Base-by-base conservation (phyloP, 2,888 invertebrate genomes). In the Polylopha cassiicola region DNA sequence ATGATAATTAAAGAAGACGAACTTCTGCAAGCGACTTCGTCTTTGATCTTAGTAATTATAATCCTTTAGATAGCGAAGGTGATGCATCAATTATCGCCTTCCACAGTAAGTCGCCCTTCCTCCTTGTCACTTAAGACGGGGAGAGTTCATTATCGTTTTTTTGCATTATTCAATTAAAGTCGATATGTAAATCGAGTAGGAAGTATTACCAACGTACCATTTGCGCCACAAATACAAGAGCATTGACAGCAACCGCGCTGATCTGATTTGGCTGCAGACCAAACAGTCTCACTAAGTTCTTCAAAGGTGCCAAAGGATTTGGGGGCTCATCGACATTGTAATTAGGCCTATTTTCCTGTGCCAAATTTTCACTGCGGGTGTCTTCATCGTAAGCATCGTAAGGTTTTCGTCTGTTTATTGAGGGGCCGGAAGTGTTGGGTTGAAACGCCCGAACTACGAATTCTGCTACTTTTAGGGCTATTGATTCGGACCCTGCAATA, bases 231-330 rank as follows among this genome's bases (percentile, higher is more conserved):
- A 94, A 93, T 47, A 95, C 90, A 8, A 95, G 86, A 10, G 92
- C 93, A 66, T 95, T 95, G 8, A 95, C 88, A 7, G 94, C 93
- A 22, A 95, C 90, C 0, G 95, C 94, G 16, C 92, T 91, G 44
- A 95, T 87, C 73, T 93, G 92, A 38, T 88, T 89, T 0, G 91
- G 87, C 65, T 95, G 92, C 33, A 95, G 86, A 10, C 94, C 94
- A 50, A 95, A 86, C 37, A 95, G 73, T 28, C 89, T 86, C 46
- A 94, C 87, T 52, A 93, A 86, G 37, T 79, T 68, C 32, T 67
- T 62, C 45, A 73, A 53, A 23, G 82, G 76, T 8, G 75, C 69
- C 56, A 75, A 53, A n/a, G 78, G 87, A 26, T 89, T 67, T 22
- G 75, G 86, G 1, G 89, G 88, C 31, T 92, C 90, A 53, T 73